A percentile compares a stretch with the other conserved stretches of the same genome.
These are phyloP conservation scores for Yponomeuta cagnagella DNA, from an alignment of 2,888 invertebrate species.

Conservation along the genomic window DNA sequence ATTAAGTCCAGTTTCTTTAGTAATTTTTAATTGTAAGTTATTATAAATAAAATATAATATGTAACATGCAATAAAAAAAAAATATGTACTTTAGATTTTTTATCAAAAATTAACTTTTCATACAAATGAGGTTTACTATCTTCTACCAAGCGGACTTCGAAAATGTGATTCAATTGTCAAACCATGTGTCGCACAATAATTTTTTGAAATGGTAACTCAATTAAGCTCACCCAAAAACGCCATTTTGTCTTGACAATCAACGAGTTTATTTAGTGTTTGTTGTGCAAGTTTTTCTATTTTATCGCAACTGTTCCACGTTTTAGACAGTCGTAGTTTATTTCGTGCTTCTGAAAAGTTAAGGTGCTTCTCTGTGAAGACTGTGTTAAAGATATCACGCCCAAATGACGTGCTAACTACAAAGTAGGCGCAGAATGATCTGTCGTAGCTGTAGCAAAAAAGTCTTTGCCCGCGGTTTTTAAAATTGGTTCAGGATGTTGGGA, in stretches of 20 bases:
- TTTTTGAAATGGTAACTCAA: slow-evolving; percentile 1
- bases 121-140: no score
- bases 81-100: no score
- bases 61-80: no score
- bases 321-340: neutral
- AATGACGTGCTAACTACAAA: neutral
- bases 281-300: slow-evolving; percentile 3
- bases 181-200: neutral
- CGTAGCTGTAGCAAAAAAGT: neutral
- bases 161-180: neutral
- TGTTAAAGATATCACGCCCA: neutral
- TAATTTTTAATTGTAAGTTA: no score
- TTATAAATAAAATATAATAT: no score
- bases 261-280: neutral
- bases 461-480: slow-evolving; percentile 55
- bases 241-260: slow-evolving; percentile 11
- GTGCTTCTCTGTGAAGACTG: neutral
- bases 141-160: neutral
- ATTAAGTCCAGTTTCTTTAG: no score
- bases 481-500: slow-evolving; percentile 52
- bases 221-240: neutral
- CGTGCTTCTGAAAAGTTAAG: neutral
- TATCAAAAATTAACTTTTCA: no score
- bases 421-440: neutral
- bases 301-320: neutral